Base-by-base conservation (phyloP, 1,140 invertebrate genomes). In the Drosophila dunni region DNA sequence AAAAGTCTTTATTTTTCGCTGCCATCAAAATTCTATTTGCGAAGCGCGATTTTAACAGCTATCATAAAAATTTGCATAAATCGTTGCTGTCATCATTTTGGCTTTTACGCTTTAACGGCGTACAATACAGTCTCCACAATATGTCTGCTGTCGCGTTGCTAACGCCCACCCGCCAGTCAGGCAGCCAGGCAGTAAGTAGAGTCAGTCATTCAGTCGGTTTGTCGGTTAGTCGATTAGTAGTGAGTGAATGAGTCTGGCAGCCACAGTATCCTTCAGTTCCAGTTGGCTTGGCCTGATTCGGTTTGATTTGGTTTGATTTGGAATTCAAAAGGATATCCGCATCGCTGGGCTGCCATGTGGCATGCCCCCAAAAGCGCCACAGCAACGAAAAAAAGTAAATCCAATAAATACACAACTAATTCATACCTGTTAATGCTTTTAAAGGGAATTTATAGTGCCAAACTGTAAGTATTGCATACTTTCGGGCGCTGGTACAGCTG, bases 261-360 rank as follows among this genome's bases (percentile, higher is more conserved):
- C 65, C 44, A 8, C 66, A 79, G 82, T 85, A 82, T 85, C 82
- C 82, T 82, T 82, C 67, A 76, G 75, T 86, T 86, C 82, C 82
- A 88, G 63, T 70, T 83, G 83, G 75, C 79, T 77, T 77, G 68
- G 11, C 58, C 66, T 63, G 82, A 86, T 71, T 78, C 68, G 68
- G 71, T 79, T 70, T 76, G 77, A 73, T 81, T 77, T 46, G 73
- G 75, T 82, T 71, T 75, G 78, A 75, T 71, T 75, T 71, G 54
- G 51, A 65, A 62, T 69, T 74, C 53, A 70, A 79, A 76, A 79
- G 83, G 82, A 86, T 79, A 88, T 86, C 76, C 82, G 75, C 53
- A 66, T 75, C 20, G 78, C 45, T 75, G 50, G 66, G 48, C 60
- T 70, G 64, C 64, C 66, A 57, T 69, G 57, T 69, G 65, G 44